Percentiles rank a stretch among this genome's conserved stretches.
Evolutionary conservation across 2,797 vertebrate genomes (phyloP).

Genomic region (Hippocampus kuda): DNA sequence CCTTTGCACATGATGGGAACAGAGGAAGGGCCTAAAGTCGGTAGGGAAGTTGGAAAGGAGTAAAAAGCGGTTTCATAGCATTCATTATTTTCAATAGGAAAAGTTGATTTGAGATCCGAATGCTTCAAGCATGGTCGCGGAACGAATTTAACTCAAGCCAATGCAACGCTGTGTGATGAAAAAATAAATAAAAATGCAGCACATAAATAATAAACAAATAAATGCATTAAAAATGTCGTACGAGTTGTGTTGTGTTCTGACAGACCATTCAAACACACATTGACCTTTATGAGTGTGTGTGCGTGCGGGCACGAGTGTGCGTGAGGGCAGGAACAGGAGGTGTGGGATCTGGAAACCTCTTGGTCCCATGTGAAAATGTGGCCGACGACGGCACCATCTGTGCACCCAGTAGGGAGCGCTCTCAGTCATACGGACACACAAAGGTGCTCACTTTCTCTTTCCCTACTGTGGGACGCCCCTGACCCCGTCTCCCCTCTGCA

Average conservation of each 20-base stretch:
- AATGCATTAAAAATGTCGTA: neutral
- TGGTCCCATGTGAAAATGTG: constrained; percentile 65
- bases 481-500: constrained; percentile 27
- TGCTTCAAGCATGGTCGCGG: neutral
- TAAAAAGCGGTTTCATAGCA: neutral
- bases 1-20: too few relatives aligned
- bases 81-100: neutral
- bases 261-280: constrained; percentile 29
- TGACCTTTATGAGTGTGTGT: constrained; percentile 14
- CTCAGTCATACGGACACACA: constrained; percentile 7
- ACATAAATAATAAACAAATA: neutral
- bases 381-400: constrained; percentile 61
- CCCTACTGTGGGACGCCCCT: constrained; percentile 62
- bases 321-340: constrained; percentile 16
- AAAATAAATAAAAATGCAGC: neutral
- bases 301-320: neutral
- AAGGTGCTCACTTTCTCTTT: constrained; percentile 53
- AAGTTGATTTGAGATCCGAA: neutral
- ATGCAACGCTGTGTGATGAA: neutral
- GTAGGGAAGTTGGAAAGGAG: neutral
- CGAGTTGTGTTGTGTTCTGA: neutral
- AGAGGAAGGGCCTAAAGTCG: too few relatives aligned
- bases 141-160: neutral
- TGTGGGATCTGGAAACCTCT: constrained; percentile 49
- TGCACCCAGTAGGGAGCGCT: constrained; percentile 56